These are phyloP conservation scores for Himalopsyche anomala DNA, from an alignment of 2,888 invertebrate genomes.

Conservation along the genomic window DNA sequence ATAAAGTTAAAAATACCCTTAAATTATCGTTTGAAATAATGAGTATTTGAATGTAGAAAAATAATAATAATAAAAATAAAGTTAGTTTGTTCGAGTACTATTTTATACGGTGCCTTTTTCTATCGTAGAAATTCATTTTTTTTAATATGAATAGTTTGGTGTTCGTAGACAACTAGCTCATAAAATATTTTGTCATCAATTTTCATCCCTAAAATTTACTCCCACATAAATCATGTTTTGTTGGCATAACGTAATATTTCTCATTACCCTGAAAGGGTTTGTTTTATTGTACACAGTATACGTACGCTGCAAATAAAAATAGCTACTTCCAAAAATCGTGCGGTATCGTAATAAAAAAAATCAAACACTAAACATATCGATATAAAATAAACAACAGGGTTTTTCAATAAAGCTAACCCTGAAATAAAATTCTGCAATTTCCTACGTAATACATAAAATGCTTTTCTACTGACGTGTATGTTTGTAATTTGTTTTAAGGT, in stretches of 20 bases:
- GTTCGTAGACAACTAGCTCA: too few relatives aligned
- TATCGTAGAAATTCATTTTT: too few relatives aligned
- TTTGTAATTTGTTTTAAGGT: too few relatives aligned
- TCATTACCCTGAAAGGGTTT: neutral
- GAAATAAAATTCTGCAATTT: conserved; percentile 32
- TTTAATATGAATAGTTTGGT: too few relatives aligned
- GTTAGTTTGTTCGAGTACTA: too few relatives aligned
- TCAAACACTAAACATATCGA: neutral
- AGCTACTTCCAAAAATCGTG: neutral
- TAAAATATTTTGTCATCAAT: too few relatives aligned
- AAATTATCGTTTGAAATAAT: too few relatives aligned
- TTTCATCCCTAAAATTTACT: neutral
- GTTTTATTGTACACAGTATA: neutral
- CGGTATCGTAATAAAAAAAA: conserved; percentile 17
- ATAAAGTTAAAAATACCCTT: too few relatives aligned
- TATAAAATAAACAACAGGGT: neutral
- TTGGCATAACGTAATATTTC: neutral
- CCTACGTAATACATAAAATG: neutral
- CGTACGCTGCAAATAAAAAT: neutral
- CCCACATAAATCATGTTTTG: neutral
- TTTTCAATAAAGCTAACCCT: neutral
- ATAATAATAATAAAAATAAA: too few relatives aligned
- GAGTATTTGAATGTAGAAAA: too few relatives aligned
- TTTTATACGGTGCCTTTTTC: too few relatives aligned
- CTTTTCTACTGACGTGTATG: neutral